Conservation (phyloP, 2,797 vertebrate genomes). For the Oreochromis mossambicus region DNA sequence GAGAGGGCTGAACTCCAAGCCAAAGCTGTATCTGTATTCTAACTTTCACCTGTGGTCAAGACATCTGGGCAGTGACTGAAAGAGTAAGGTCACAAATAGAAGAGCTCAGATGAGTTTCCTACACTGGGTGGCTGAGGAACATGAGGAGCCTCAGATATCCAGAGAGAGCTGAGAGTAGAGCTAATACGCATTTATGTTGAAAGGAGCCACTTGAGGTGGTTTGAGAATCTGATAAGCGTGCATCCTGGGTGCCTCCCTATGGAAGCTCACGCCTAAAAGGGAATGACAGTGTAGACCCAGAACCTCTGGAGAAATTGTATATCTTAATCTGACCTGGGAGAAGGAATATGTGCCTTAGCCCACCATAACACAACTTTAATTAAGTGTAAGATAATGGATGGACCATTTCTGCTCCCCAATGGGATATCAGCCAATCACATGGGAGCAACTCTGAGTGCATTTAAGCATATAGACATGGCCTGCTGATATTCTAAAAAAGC, state of each 20-base stretch:
- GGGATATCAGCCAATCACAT: background rate
- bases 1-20: background rate
- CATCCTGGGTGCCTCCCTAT: background rate
- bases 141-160: background rate
- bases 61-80: background rate
- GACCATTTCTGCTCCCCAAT: background rate
- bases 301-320: background rate
- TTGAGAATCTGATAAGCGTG: background rate
- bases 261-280: background rate
- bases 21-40: background rate
- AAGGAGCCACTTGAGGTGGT: background rate
- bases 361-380: background rate
- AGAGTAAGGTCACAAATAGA: background rate
- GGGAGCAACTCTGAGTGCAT: background rate
- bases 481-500: background rate
- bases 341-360: background rate
- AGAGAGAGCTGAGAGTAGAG: background rate
- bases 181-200: background rate
- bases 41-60: background rate
- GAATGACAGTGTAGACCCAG: background rate
- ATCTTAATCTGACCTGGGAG: background rate
- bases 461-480: background rate
- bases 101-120: background rate
- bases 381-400: background rate
- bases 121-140: background rate